Evolutionary conservation across 2,888 invertebrate genomes (phyloP).

Genomic region (Drosophila ochracea): DNA sequence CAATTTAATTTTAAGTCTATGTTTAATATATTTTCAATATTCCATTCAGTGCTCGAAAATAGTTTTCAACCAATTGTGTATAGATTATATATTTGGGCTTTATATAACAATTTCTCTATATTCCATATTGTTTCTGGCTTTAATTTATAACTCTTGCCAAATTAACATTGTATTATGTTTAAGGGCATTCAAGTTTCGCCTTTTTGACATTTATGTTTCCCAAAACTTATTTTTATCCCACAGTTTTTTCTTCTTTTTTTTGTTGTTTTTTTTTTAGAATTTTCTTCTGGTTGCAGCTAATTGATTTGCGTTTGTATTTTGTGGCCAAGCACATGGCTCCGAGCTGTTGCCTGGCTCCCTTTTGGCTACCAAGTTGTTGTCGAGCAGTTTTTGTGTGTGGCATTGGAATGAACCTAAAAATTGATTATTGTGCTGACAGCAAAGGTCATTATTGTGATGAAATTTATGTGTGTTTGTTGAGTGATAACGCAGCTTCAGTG

Average conservation of each 20-base stretch:
- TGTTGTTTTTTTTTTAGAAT: background rate
- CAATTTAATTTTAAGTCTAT: background rate
- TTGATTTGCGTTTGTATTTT: conserved; percentile 59
- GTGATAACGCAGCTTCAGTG: conserved; percentile 41
- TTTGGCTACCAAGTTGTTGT: conserved; percentile 63
- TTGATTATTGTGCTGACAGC: conserved; percentile 64
- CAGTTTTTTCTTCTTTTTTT: background rate
- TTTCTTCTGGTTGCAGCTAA: conserved; percentile 46
- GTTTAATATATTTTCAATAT: background rate
- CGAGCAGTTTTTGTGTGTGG: conserved; percentile 43
- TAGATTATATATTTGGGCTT: background rate
- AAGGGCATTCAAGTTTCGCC: conserved; percentile 25
- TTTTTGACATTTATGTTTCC: no score
- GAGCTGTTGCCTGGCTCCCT: conserved; percentile 54
- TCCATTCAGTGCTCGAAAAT: background rate
- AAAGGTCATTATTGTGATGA: conserved; percentile 64
- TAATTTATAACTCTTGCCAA: background rate
- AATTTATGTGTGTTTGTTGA: conserved; percentile 27
- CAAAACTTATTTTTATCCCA: background rate
- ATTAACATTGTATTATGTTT: background rate
- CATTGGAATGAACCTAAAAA: conserved; percentile 31
- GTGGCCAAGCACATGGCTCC: conserved; percentile 55
- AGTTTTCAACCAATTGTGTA: background rate
- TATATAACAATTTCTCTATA: background rate
- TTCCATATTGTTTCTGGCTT: background rate